Evolutionary conservation across 2,113 vertebrate species (phyloP).

Genomic region (Empidonax traillii): DNA sequence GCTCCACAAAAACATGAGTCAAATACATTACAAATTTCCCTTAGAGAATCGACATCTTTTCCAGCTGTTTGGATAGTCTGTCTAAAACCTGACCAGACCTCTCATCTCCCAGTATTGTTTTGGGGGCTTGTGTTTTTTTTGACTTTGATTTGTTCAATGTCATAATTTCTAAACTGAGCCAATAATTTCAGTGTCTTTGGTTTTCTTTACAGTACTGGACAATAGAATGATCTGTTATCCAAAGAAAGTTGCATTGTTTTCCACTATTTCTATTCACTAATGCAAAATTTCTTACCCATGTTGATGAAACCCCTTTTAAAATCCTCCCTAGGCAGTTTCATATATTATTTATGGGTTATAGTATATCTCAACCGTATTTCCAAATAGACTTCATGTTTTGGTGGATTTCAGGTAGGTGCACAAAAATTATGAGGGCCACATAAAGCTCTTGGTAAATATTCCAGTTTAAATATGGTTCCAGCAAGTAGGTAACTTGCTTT

Average conservation of each 20-base stretch:
- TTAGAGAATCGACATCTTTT: constrained; percentile 82
- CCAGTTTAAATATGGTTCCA: constrained; percentile 62
- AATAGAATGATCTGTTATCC: constrained; percentile 30
- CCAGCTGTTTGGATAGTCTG: constrained; percentile 83
- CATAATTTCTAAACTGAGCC: constrained; percentile 72
- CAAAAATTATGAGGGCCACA: neutral
- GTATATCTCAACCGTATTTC: constrained; percentile 37
- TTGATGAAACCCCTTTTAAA: constrained; percentile 44
- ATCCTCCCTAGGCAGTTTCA: constrained; percentile 18
- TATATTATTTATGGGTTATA: constrained; percentile 67
- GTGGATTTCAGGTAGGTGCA: constrained; percentile 57
- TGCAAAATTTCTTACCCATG: constrained; percentile 22
- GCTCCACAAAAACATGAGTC: constrained; percentile 83
- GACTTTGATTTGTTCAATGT: constrained; percentile 77
- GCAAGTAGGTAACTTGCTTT: constrained; percentile 10
- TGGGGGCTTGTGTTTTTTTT: constrained; percentile 72
- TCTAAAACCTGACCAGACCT: constrained; percentile 79
- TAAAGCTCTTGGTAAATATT: constrained; percentile 11
- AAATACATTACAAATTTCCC: constrained; percentile 83
- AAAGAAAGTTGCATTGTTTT: constrained; percentile 50
- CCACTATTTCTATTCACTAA: constrained; percentile 48
- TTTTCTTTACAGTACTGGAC: constrained; percentile 64
- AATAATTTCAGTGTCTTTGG: constrained; percentile 63
- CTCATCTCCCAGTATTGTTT: constrained; percentile 77
- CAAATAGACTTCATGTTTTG: constrained; percentile 63